A percentile compares a stretch with the other conserved stretches of the same genome.
These are phyloP conservation scores for Typhlichthys subterraneus DNA, from an alignment of 2,797 vertebrate species.

Conservation along the genomic window DNA sequence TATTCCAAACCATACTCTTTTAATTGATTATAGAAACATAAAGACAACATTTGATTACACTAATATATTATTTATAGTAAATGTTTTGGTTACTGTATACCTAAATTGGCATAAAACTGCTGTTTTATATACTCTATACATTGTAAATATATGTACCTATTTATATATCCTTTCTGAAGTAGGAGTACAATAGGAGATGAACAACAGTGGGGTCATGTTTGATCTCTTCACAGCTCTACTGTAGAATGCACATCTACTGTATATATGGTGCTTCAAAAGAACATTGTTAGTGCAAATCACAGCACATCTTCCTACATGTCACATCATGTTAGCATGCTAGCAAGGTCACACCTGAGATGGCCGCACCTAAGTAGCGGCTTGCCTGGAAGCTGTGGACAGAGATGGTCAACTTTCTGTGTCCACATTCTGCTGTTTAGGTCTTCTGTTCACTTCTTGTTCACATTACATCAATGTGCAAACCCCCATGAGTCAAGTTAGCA, in stretches of 20 bases:
- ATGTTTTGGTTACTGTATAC: no score
- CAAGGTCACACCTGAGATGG: constrained; percentile 41
- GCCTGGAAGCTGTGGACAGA: constrained; percentile 26
- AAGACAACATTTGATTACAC: no score
- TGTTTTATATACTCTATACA: no score
- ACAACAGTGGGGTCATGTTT: constrained; percentile 39
- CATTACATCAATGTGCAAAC: constrained; percentile 44
- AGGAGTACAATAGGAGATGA: constrained; percentile 20
- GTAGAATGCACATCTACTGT: constrained; percentile 27
- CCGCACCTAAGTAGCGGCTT: constrained; percentile 20
- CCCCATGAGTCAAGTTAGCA: constrained; percentile 40
- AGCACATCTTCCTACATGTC: constrained; percentile 23
- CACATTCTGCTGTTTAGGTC: constrained; percentile 4
- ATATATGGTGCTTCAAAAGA: constrained; percentile 43
- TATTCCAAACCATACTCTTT: no score
- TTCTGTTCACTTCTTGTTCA: constrained; percentile 57
- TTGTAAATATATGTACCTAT: constrained; percentile 13
- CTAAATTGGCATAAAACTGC: no score
- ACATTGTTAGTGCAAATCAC: constrained; percentile 64
- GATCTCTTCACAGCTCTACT: constrained; percentile 50
- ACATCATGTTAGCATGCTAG: constrained; percentile 13
- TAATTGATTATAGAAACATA: no score
- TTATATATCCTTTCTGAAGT: constrained; percentile 35
- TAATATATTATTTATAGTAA: no score
- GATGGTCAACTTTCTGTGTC: constrained; percentile 37